phyloP scores from a whole-genome alignment of 2,797 vertebrate species.

The Chaenodraco wilsoni region DNA sequence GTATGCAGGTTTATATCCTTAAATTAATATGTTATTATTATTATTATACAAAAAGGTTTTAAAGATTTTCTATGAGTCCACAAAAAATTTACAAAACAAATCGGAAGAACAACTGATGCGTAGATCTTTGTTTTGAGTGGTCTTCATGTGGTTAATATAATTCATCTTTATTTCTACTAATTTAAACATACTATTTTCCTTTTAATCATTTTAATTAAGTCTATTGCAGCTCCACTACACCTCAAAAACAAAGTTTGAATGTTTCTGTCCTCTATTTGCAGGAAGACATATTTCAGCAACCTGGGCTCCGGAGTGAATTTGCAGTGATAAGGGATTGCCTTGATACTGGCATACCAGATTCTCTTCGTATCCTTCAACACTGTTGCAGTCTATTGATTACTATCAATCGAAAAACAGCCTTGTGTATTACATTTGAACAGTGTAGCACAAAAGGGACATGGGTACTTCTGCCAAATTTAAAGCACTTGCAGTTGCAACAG shows the following conservation, averaged over 20 bases:
- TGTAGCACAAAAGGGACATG: no score
- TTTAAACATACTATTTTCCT: constrained; percentile 10
- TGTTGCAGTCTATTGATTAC: background rate
- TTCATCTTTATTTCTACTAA: constrained; percentile 10
- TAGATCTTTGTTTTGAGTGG: background rate
- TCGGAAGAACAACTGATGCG: background rate
- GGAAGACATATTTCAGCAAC: constrained; percentile 98
- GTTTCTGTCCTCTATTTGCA: constrained; percentile 72
- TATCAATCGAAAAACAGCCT: background rate
- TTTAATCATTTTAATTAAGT: constrained; percentile 2
- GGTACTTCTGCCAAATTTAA: no score
- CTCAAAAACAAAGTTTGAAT: constrained; percentile 9
- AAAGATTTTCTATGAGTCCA: no score
- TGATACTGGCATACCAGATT: constrained; percentile 91
- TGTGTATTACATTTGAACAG: background rate
- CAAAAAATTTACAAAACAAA: no score
- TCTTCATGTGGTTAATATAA: constrained; percentile 12
- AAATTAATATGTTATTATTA: no score
- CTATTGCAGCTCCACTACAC: background rate
- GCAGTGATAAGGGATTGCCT: constrained; percentile 93
- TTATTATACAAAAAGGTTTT: no score
- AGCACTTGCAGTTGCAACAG: no score
- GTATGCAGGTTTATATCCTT: background rate
- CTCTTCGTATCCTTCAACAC: constrained; percentile 91
- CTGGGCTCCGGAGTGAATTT: constrained; percentile 93